Base-by-base conservation (phyloP, 2,113 vertebrate species). In the Entosphenus tridentatus region DNA sequence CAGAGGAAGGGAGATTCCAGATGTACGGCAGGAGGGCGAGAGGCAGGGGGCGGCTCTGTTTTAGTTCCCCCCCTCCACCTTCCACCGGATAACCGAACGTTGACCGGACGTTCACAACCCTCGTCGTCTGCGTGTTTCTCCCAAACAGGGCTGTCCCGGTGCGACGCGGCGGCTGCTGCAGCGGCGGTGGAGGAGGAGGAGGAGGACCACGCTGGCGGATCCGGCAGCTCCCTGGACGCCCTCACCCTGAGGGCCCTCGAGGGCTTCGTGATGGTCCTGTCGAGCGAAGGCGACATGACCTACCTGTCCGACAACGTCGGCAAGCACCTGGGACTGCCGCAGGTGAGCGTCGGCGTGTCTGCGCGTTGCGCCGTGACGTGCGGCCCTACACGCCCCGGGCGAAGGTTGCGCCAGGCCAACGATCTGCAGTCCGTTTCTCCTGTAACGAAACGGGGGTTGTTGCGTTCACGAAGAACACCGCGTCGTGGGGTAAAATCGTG, bases 191-290 rank as follows among this genome's bases (percentile, higher is more conserved):
- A 80, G 71, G 77, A 81, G 70, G 84, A 85, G 77, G 81, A 84
- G 6, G 39, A 39, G 39, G 39, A 39, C 39, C 39, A 39, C 39
- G 39, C 39, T 39, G 39, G 39, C 39, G 91, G 93, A 74, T 79
- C 89, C 74, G 88, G 92, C 74, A 78, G 82, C 39, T 88, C 89
- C 73, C 80, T 95, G 70, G 93, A 87, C 75, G 79, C 86, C 75
- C 90, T 87, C 77, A 93, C 89, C 78, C 78, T 96, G 74, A 98
- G 95, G 78, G 90, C 89, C 69, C 78, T 98, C 71, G 91, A 98
- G n/a, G 93, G 90, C 72, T 96, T 98, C 77, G 86, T 98, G 70
- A 83, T 96, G 87, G 89, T 98, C 77, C 84, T 98, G 56, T 92
- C 89, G 3, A 86, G 89, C 77, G 93, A 96, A 70, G 93, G 93